Conservation (phyloP, 2,113 vertebrate genomes). For the Urocitellus parryii region DNA sequence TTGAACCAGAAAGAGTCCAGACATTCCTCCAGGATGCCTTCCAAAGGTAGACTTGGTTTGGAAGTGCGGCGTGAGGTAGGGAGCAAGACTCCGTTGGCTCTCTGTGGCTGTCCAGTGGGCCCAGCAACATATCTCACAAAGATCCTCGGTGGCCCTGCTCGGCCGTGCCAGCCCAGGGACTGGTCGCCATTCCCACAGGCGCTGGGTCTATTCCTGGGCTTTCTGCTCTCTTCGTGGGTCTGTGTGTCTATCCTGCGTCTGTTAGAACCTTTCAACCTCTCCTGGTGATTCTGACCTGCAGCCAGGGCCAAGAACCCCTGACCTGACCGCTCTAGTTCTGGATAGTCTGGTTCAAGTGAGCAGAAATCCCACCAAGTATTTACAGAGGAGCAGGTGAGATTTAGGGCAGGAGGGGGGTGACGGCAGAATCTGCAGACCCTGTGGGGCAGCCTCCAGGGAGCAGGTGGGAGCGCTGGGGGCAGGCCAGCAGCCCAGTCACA, state of each 20-base stretch:
- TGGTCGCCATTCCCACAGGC: accelerated
- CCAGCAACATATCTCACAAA: background rate
- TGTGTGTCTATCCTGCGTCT: background rate
- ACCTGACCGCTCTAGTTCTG: background rate
- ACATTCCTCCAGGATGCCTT: background rate
- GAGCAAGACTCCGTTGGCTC: background rate
- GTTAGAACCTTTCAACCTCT: background rate
- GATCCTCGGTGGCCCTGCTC: background rate
- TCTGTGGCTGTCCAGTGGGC: accelerated
- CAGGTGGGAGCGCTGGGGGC: accelerated
- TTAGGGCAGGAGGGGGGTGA: accelerated
- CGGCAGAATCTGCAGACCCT: too few relatives aligned
- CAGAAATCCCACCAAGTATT: background rate
- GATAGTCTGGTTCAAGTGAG: background rate
- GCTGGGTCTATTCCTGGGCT: background rate
- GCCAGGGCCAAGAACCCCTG: background rate
- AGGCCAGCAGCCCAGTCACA: background rate
- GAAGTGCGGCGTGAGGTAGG: slow-evolving; percentile 6
- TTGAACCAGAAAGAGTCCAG: background rate
- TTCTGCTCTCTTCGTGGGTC: background rate
- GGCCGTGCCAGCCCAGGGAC: background rate
- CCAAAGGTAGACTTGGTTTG: background rate
- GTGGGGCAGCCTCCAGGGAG: accelerated
- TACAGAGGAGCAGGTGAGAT: accelerated
- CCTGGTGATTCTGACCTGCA: background rate